Percentiles rank a stretch among this genome's conserved stretches.
Evolutionary conservation across 2,888 invertebrate species (phyloP).

Genomic region (Coelinius sp.): DNA sequence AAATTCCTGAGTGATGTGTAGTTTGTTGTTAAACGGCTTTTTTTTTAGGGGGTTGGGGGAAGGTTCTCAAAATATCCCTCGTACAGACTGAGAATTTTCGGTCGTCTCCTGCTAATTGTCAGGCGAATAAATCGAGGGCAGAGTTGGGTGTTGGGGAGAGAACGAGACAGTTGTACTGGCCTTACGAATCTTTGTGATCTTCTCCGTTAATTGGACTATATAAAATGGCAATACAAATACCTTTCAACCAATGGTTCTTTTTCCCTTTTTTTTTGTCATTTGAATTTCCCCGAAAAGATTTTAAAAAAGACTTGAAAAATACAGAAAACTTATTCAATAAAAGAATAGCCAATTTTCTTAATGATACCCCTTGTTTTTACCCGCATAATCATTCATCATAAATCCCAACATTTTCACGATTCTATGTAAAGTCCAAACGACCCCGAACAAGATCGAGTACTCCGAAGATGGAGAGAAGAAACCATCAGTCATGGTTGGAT

Average conservation of each 20-base stretch:
- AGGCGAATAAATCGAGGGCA: constrained; percentile 59
- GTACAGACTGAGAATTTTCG: neutral
- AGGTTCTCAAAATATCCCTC: constrained; percentile 24
- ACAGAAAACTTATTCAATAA: constrained; percentile 1
- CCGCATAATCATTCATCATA: neutral
- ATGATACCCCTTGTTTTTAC: constrained; percentile 11
- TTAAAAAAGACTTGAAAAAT: neutral
- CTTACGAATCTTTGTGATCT: constrained; percentile 46
- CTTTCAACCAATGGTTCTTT: neutral
- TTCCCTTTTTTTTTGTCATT: neutral
- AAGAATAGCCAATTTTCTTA: constrained; percentile 5
- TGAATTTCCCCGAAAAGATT: neutral
- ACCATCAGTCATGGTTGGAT: constrained; percentile 14
- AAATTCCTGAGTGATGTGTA: neutral
- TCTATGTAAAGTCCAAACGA: constrained; percentile 10
- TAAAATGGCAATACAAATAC: constrained; percentile 35
- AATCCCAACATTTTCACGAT: constrained; percentile 12
- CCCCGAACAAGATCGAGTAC: constrained; percentile 3
- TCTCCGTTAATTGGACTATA: constrained; percentile 49
- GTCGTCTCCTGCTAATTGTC: constrained; percentile 57
- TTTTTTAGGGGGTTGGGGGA: neutral
- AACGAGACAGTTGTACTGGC: neutral
- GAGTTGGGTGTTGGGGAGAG: neutral
- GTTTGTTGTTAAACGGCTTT: neutral
- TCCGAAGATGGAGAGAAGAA: constrained; percentile 2